These are phyloP conservation scores for Triops cancriformis DNA, from an alignment of 1,140 invertebrate genomes.

Conservation along the genomic window DNA sequence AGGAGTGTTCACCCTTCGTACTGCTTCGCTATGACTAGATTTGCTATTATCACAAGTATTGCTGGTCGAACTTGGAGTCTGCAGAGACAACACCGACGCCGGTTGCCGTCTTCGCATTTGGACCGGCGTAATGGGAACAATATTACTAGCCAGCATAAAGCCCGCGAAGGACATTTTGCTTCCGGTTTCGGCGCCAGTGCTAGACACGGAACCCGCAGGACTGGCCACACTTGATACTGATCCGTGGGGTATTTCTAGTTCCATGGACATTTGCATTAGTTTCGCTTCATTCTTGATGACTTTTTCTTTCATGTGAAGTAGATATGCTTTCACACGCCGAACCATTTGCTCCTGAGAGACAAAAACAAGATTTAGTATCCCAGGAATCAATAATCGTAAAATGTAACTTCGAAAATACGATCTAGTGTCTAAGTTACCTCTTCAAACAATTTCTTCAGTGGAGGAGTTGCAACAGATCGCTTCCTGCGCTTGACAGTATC, in stretches of 20 bases:
- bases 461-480: constrained; percentile 81
- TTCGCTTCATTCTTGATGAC: constrained; percentile 85
- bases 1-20: constrained; percentile 81
- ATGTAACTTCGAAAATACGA: background rate
- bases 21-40: constrained; percentile 45
- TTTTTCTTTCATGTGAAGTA: constrained; percentile 75
- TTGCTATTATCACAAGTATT: constrained; percentile 51
- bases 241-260: constrained; percentile 69
- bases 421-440: constrained; percentile 54
- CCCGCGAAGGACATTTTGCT: constrained; percentile 16
- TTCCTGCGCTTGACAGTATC: constrained; percentile 83
- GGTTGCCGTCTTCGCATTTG: constrained; percentile 61
- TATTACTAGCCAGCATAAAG: constrained; percentile 32
- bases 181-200: background rate
- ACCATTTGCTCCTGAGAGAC: constrained; percentile 79
- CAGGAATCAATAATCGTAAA: background rate
- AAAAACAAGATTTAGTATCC: background rate
- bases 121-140: constrained; percentile 37
- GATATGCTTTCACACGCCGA: constrained; percentile 86
- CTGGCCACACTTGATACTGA: constrained; percentile 37
- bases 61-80: constrained; percentile 75
- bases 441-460: constrained; percentile 97
- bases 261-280: constrained; percentile 75
- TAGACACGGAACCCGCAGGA: background rate
- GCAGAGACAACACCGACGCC: constrained; percentile 68